These are phyloP conservation scores for Drepana arcuata DNA, from an alignment of 1,140 invertebrate genomes.

Conservation along the genomic window DNA sequence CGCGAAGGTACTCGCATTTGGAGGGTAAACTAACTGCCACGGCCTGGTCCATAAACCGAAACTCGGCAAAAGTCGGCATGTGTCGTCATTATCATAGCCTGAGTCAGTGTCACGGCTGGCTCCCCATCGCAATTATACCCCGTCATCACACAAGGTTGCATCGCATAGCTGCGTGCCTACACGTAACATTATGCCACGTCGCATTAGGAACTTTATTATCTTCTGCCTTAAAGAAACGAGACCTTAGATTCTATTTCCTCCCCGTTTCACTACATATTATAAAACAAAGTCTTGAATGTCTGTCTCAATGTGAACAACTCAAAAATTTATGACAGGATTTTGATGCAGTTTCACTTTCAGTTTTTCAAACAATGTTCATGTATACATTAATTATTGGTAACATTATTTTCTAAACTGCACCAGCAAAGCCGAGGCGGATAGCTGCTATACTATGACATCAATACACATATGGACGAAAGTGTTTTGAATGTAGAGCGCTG, in stretches of 20 bases:
- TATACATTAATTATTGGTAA: no score
- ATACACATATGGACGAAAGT: no score
- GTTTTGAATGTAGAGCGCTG: no score
- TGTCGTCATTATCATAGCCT: constrained; percentile 53
- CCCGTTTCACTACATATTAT: neutral
- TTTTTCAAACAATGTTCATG: neutral
- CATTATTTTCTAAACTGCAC: no score
- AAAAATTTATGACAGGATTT: no score
- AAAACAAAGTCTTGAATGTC: no score
- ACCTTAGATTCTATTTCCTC: neutral
- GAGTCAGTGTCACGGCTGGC: constrained; percentile 59
- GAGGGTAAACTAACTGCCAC: constrained; percentile 26
- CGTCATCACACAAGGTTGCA: constrained; percentile 53
- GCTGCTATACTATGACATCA: no score
- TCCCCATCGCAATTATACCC: constrained; percentile 41
- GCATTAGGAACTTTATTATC: neutral
- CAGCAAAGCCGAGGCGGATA: no score
- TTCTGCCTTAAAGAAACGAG: no score
- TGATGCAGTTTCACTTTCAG: neutral
- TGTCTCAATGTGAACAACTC: no score
- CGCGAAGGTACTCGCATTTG: constrained; percentile 34
- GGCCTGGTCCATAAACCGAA: constrained; percentile 23
- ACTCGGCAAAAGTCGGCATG: constrained; percentile 22
- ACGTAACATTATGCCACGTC: constrained; percentile 32
- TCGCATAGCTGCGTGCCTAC: constrained; percentile 23